phyloP scores from a whole-genome alignment of 2,888 invertebrate genomes.

The Liposcelis brunnea region DNA sequence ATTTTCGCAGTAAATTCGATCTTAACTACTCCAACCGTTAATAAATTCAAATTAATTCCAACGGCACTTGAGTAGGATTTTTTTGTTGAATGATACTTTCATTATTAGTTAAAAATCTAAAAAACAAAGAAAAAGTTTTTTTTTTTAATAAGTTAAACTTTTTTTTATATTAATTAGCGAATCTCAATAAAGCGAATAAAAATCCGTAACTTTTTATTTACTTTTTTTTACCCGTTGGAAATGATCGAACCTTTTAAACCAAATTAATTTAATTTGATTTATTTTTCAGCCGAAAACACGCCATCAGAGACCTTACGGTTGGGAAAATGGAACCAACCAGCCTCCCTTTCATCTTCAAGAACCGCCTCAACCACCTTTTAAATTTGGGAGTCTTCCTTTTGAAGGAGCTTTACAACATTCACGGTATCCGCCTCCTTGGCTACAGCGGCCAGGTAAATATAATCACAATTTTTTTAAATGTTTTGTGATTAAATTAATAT shows the following conservation, averaged over 20 bases:
- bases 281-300: conserved; percentile 51
- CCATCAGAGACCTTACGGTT: conserved; percentile 56
- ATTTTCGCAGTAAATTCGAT: not conserved
- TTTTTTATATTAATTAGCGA: conserved; percentile 3
- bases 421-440: conserved; percentile 28
- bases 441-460: conserved; percentile 27
- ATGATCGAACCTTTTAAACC: too few relatives aligned
- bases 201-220: not conserved
- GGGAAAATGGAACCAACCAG: conserved; percentile 35
- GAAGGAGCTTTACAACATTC: conserved; percentile 27
- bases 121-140: not conserved
- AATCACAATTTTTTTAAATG: too few relatives aligned
- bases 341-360: conserved; percentile 29
- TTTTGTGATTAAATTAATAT: too few relatives aligned
- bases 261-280: not conserved
- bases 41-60: too few relatives aligned
- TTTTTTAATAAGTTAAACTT: not conserved
- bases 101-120: conserved; percentile 3
- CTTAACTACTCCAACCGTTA: conserved; percentile 1
- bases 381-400: conserved; percentile 51
- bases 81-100: conserved; percentile 2
- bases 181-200: not conserved
- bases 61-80: conserved; percentile 1
- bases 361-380: conserved; percentile 34
- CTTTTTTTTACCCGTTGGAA: too few relatives aligned